phyloP scores from a whole-genome alignment of 2,888 invertebrate species.

The Thymelicus lineola region DNA sequence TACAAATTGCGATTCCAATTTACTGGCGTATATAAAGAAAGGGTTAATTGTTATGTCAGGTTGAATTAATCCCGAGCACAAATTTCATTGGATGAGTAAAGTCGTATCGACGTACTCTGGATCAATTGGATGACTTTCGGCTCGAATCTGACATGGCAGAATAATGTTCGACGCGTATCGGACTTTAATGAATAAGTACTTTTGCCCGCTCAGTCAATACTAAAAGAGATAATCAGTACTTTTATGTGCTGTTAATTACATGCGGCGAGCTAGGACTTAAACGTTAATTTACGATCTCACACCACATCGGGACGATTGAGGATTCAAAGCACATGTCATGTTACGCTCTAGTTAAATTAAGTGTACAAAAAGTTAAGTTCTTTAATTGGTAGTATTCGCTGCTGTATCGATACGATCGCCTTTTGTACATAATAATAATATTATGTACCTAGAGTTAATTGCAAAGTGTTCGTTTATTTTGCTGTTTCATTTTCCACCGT shows the following conservation, averaged over 20 bases:
- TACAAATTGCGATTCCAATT: constrained; percentile 4
- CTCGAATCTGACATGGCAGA: constrained; percentile 33
- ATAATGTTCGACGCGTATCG: constrained; percentile 28
- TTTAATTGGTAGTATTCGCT: not conserved
- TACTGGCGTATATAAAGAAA: constrained; percentile 1
- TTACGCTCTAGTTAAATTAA: constrained; percentile 6
- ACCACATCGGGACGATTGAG: not conserved
- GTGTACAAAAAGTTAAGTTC: constrained; percentile 3
- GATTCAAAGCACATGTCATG: constrained; percentile 13
- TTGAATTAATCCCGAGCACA: constrained; percentile 45
- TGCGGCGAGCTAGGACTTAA: not conserved
- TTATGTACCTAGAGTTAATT: too few species aligned
- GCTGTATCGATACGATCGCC: too few species aligned
- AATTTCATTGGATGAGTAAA: constrained; percentile 35
- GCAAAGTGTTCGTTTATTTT: too few species aligned
- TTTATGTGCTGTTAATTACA: constrained; percentile 24
- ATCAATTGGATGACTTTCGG: constrained; percentile 36
- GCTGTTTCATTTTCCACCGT: too few species aligned
- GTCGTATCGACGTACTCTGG: constrained; percentile 27
- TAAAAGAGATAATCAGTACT: constrained; percentile 28
- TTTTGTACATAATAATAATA: too few species aligned
- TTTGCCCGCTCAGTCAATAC: constrained; percentile 31
- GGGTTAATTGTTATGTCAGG: constrained; percentile 47
- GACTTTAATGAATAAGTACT: constrained; percentile 36
- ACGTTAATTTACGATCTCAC: constrained; percentile 19